Percentiles rank a stretch among this genome's conserved stretches.
These are phyloP conservation scores for Thinocorus orbignyianus DNA, from an alignment of 2,113 vertebrate genomes.

Conservation along the genomic window DNA sequence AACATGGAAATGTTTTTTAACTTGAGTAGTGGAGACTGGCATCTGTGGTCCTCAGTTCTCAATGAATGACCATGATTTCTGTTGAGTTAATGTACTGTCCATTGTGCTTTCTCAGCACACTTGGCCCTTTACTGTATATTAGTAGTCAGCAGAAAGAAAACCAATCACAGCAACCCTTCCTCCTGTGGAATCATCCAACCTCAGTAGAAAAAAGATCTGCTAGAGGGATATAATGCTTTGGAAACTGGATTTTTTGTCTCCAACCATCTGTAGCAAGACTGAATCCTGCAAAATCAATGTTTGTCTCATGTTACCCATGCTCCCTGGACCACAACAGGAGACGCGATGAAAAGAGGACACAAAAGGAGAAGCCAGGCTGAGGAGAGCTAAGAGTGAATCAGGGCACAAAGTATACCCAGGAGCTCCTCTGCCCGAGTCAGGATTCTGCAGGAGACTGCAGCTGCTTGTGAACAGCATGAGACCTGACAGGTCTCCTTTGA, in stretches of 20 bases:
- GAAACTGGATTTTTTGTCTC: background rate
- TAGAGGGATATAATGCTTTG: background rate
- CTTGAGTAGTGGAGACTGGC: background rate
- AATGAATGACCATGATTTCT: background rate
- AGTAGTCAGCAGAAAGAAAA: background rate
- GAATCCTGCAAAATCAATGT: background rate
- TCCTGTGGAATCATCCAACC: background rate
- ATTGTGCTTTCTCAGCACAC: background rate
- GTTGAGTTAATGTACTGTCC: background rate
- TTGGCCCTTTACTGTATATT: background rate
- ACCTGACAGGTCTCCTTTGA: background rate
- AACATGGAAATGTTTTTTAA: background rate
- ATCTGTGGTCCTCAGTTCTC: background rate
- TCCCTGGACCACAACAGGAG: background rate
- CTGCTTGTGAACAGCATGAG: background rate
- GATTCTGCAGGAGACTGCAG: background rate
- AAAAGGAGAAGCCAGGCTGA: background rate
- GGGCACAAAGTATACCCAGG: background rate
- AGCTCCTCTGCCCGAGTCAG: background rate
- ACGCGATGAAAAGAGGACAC: background rate
- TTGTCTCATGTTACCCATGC: background rate
- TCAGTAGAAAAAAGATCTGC: background rate
- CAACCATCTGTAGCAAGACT: background rate
- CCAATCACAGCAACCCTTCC: background rate
- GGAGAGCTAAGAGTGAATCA: background rate